Evolutionary conservation across 2,888 invertebrate species (phyloP).

Genomic region (Aspidapion aeneum): DNA sequence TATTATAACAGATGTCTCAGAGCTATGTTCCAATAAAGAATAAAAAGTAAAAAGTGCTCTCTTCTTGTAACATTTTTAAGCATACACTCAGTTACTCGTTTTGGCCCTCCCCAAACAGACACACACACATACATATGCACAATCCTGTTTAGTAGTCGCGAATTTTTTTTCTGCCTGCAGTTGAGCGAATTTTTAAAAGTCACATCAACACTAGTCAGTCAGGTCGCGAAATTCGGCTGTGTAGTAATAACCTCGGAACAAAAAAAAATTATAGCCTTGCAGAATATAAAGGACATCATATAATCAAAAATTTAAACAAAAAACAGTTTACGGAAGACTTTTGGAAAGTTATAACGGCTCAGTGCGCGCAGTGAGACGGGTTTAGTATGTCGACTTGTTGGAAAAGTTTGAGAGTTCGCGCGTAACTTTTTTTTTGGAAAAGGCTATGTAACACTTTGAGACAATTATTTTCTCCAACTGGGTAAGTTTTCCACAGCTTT

Average conservation of each 20-base stretch:
- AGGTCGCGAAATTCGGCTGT: not conserved
- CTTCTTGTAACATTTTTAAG: too few species aligned
- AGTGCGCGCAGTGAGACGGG: not conserved
- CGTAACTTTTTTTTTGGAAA: not conserved
- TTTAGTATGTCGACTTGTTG: too few species aligned
- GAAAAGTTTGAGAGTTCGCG: not conserved
- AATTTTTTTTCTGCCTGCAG: not conserved
- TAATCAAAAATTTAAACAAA: too few species aligned
- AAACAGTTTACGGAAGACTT: too few species aligned
- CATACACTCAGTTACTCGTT: conserved; percentile 26
- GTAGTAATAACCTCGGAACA: not conserved
- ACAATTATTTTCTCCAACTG: not conserved
- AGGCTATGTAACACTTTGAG: not conserved
- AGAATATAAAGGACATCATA: too few species aligned
- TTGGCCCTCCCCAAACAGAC: conserved; percentile 48
- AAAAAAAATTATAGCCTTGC: not conserved
- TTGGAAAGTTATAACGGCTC: too few species aligned
- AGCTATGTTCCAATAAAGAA: conserved; percentile 53
- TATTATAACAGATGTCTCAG: conserved; percentile 64
- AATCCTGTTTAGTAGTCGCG: not conserved
- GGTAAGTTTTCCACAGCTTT: too few species aligned
- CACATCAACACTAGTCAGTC: too few species aligned
- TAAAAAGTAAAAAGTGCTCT: conserved; percentile 30
- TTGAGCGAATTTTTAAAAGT: not conserved
- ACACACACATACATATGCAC: not conserved